Evolutionary conservation across 2,888 invertebrate species (phyloP), one percentile per base, ranked within the genome.

Genomic region (Mythimna lalbum): DNA sequence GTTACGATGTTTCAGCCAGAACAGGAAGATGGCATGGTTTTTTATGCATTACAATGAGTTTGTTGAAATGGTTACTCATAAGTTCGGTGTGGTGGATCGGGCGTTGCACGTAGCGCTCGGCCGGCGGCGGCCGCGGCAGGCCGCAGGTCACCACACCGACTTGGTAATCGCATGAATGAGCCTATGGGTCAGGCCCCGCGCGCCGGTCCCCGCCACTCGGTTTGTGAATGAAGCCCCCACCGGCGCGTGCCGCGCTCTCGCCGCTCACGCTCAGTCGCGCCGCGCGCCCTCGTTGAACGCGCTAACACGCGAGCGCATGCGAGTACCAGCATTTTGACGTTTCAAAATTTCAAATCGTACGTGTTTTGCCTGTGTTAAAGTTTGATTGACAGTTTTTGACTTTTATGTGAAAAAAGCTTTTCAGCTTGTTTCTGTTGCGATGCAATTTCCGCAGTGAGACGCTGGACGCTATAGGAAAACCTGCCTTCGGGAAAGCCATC

Each of bases 151-250:
- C 75, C 82, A 77, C 70, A 61, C 64, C 82, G 85, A 81, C 85
- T 88, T 89, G 87, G 85, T 89, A 89, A 86, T 85, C 86, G 92
- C 90, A 94, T 95, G 95, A 95, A 95, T 95, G 95, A 90, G 92
- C 90, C 86, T 82, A 81, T 85, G 86, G 86, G 86, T 86, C 86
- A 85, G 83, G 89, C 89, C 89, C 91, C 93, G 85, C 89, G 77
- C 87, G 73, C 84, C 80, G 86, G 81, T 87, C 93, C 93, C 93
- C 94, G 92, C 94, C 93, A 90, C 92, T 91, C 90, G 90, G 82
- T 92, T 93, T 93, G 94, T 96, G 95, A 96, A 96, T 96, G 96
- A 93, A 95, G 90, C 92, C 92, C 93, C 93, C 93, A 90, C 92
- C 93, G 93, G 95, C 94, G 93, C 93, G 95, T 94, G 95, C 95